Base-by-base conservation (phyloP, 2,888 invertebrate species). In the Lagria hirta region DNA sequence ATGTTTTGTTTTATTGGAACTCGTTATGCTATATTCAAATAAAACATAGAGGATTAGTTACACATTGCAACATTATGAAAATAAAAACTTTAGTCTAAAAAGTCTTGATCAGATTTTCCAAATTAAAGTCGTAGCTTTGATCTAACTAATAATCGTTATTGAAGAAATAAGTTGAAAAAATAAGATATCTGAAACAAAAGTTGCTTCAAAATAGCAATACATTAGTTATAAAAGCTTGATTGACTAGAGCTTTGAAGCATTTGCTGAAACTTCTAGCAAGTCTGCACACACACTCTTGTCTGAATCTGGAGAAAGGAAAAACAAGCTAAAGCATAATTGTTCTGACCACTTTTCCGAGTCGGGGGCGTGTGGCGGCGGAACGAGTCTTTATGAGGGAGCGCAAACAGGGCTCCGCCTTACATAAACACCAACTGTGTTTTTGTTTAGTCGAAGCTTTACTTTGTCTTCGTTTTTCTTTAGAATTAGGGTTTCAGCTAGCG, bases 401-500 rank as follows among this genome's bases (percentile, higher is more conserved):
- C 47, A 48, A 55, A 51, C 49, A 55, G 49, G 49, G 47, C 51
- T 47, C 57, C 57, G 58, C 57, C 61, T 61, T 60, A 60, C 57
- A 61, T 61, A 61, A 62, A 63, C 60, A 63, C 57, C 51, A 56
- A 55, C 56, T 57, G 58, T 57, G 60, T 62, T 59, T 60, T 57
- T 59, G 52, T 55, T 57, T 55, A 55, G 53, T 54, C 41, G 54
- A 40, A 51, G 57, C 54, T 55, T 57, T 52, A 58, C 55, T 52
- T 55, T 54, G 50, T 51, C 50, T 53, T 55, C 52, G 54, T 54
- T 55, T 55, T 57, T 54, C 54, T 55, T 54, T 46, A 35, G 54
- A 54, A 55, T 55, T 54, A 52, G 45, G 51, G 45, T 36, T 38
- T 36, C 40, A 40, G 30, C 40, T 48, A 41, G 48, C 43, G 43